These are phyloP conservation scores for Myotis davidii DNA, from an alignment of 2,113 vertebrate genomes.

Conservation along the genomic window DNA sequence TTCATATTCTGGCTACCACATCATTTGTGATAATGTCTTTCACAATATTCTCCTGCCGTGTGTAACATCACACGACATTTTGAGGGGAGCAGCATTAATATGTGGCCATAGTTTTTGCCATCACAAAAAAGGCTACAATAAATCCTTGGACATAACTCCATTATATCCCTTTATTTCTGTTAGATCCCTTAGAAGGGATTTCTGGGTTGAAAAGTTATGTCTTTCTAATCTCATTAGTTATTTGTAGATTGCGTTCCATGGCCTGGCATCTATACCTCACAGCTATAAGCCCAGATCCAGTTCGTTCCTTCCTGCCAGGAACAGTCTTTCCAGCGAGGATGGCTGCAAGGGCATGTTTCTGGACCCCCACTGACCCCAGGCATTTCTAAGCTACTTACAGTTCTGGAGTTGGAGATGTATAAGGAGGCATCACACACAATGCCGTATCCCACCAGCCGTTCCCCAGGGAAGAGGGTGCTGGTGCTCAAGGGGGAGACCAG, in stretches of 20 bases:
- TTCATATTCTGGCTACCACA: neutral
- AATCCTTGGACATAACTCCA: neutral
- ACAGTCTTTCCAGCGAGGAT: neutral
- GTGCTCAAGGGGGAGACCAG: conserved; percentile 91
- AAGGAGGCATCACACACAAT: conserved; percentile 91
- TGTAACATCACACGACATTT: neutral
- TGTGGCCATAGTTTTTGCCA: neutral
- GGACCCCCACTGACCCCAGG: neutral
- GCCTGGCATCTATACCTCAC: neutral
- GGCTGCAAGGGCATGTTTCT: neutral
- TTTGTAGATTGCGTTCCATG: neutral
- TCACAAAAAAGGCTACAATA: neutral
- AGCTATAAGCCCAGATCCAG: neutral
- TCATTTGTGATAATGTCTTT: neutral
- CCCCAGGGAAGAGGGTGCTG: conserved; percentile 94
- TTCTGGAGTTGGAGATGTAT: conserved; percentile 89
- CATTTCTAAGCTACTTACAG: conserved; percentile 86
- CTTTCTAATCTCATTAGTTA: neutral
- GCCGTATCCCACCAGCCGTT: conserved; percentile 91
- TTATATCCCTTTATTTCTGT: neutral
- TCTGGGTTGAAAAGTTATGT: neutral
- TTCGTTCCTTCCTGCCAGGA: neutral
- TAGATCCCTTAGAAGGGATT: neutral
- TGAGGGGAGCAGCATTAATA: neutral
- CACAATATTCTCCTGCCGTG: neutral